These are phyloP conservation scores for Thaumatotibia leucotreta DNA, from an alignment of 1,140 invertebrate species.

Conservation along the genomic window DNA sequence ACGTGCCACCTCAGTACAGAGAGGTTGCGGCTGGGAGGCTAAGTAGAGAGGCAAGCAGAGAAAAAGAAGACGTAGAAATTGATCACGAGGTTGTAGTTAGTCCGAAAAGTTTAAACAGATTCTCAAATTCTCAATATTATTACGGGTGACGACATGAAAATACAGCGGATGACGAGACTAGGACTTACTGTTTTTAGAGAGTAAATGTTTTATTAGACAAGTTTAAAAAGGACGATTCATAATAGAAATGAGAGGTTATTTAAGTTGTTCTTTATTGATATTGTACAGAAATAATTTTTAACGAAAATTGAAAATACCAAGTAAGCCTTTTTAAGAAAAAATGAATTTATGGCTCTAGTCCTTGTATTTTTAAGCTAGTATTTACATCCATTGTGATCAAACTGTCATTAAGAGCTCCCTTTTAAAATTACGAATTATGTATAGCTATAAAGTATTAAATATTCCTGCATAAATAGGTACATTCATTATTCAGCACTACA, in stretches of 20 bases:
- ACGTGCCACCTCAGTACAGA: slow-evolving; percentile 47
- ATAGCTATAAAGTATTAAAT: too few relatives aligned
- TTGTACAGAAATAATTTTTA: not conserved
- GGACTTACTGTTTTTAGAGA: slow-evolving; percentile 61
- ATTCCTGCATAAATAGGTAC: too few relatives aligned
- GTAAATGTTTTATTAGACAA: not conserved
- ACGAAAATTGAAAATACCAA: not conserved
- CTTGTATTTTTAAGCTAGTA: not conserved
- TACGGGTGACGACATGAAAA: slow-evolving; percentile 63
- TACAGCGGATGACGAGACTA: slow-evolving; percentile 48
- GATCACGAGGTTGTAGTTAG: slow-evolving; percentile 45
- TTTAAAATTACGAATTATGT: too few relatives aligned
- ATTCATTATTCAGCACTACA: too few relatives aligned
- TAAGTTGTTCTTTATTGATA: not conserved
- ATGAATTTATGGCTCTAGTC: not conserved
- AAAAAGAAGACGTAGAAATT: slow-evolving; percentile 42
- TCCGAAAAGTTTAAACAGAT: slow-evolving; percentile 66
- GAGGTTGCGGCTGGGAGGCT: slow-evolving; percentile 43
- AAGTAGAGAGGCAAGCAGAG: slow-evolving; percentile 37
- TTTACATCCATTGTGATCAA: not conserved
- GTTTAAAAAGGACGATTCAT: not conserved
- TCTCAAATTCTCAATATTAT: slow-evolving; percentile 65
- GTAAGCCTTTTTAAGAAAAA: not conserved
- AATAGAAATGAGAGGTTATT: not conserved
- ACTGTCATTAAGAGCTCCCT: too few relatives aligned